Evolutionary conservation across 2,888 invertebrate species (phyloP).

Genomic region (Neria commutata): DNA sequence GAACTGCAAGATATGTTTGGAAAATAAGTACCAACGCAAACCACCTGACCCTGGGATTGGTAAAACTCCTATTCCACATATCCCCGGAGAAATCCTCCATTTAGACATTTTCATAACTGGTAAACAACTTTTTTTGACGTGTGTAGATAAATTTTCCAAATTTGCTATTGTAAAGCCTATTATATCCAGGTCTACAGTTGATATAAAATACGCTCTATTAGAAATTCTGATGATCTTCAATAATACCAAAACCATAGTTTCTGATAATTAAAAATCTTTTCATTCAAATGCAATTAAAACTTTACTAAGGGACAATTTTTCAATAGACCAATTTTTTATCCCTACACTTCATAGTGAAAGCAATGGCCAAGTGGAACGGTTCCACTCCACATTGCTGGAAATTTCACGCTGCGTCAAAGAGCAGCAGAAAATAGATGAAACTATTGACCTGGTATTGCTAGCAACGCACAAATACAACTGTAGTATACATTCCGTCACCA

Average conservation of each 20-base stretch:
- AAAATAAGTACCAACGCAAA: conserved; percentile 19
- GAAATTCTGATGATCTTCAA: no score
- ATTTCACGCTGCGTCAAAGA: conserved; percentile 24
- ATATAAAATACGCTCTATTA: no score
- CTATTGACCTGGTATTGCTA: conserved; percentile 22
- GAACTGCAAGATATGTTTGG: conserved; percentile 16
- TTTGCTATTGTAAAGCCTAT: no score
- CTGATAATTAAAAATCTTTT: conserved; percentile 19
- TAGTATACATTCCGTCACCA: conserved; percentile 22
- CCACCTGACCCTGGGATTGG: conserved; percentile 14
- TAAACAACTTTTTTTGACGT: no score
- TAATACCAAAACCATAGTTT: no score
- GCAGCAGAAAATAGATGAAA: conserved; percentile 26
- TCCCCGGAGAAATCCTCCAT: no score
- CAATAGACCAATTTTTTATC: conserved; percentile 10
- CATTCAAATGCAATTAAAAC: not conserved
- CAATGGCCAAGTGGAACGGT: conserved; percentile 26
- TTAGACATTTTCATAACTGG: no score
- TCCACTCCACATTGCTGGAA: conserved; percentile 22
- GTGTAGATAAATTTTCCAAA: no score
- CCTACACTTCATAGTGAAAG: conserved; percentile 21
- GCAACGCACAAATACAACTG: not conserved
- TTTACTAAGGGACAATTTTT: conserved; percentile 10
- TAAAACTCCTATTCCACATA: conserved; percentile 23
- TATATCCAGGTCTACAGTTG: no score